phyloP scores from a whole-genome alignment of 2,797 vertebrate species.

The Eleutherodactylus coqui region DNA sequence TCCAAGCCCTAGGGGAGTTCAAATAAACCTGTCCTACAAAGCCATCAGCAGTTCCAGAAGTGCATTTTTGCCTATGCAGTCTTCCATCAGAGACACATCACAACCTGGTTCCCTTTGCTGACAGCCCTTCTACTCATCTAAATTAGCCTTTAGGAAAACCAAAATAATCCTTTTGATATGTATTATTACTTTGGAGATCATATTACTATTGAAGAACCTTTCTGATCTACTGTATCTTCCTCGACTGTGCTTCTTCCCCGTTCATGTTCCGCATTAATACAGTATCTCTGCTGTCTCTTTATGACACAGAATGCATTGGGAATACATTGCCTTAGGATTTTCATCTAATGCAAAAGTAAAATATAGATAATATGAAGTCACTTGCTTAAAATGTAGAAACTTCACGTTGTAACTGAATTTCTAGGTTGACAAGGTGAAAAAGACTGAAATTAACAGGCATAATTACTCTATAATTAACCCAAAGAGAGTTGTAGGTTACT shows the following conservation, averaged over 20 bases:
- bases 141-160: background rate
- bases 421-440: conserved; percentile 35
- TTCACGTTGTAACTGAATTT: background rate
- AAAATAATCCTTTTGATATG: background rate
- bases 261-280: background rate
- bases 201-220: background rate
- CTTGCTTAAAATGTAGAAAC: background rate
- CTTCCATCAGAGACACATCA: background rate
- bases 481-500: conserved; percentile 23
- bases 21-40: conserved; percentile 7
- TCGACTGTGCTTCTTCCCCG: background rate
- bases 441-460: conserved; percentile 22
- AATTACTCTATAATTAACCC: conserved; percentile 52
- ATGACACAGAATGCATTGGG: background rate
- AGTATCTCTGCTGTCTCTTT: background rate
- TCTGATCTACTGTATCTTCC: background rate
- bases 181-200: background rate
- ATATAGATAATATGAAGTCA: conserved; percentile 10
- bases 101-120: background rate
- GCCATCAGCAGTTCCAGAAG: background rate
- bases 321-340: background rate
- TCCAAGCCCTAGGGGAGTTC: background rate
- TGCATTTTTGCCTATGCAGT: conserved; percentile 4
- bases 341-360: background rate
- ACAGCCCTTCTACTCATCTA: background rate